Conservation (phyloP, 2,797 vertebrate species). For the Rhinichthys osculus region DNA sequence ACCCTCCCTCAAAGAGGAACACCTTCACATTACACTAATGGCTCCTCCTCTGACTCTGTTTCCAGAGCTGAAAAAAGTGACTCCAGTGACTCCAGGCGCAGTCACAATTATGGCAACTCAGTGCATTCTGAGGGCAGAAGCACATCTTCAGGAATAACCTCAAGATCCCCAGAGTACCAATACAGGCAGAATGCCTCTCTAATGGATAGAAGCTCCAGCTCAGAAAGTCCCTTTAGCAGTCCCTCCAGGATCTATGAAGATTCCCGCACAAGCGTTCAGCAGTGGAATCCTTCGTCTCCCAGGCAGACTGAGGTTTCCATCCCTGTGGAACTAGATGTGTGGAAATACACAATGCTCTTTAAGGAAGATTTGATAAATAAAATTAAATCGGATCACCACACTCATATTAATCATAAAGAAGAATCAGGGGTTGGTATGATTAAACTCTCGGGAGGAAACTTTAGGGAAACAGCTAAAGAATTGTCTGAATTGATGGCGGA, state of each 20-base stretch:
- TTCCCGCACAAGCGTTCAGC: not conserved
- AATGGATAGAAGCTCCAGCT: not conserved
- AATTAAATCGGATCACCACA: slow-evolving; percentile 25
- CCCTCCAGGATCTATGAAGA: not conserved
- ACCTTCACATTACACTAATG: not conserved
- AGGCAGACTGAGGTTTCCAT: not conserved
- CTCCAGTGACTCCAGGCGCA: not conserved
- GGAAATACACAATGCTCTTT: slow-evolving; percentile 55
- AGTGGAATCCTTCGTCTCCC: not conserved
- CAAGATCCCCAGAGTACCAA: not conserved
- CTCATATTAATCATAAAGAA: not conserved
- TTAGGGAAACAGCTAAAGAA: not conserved
- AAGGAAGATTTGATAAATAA: fast-evolving
- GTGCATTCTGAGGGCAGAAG: not conserved
- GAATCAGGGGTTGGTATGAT: slow-evolving; percentile 36
- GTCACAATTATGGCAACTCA: not conserved
- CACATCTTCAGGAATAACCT: not conserved
- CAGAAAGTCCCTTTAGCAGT: not conserved
- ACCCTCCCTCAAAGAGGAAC: not conserved
- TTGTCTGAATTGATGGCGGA: slow-evolving; percentile 56
- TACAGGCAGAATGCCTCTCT: slow-evolving; percentile 20
- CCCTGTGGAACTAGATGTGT: slow-evolving; percentile 59
- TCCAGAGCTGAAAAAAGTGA: not conserved
- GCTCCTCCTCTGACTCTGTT: not conserved
- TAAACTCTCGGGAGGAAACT: slow-evolving; percentile 48